Base-by-base conservation (phyloP, 1,140 invertebrate genomes). In the Drosophila ohnishii region DNA sequence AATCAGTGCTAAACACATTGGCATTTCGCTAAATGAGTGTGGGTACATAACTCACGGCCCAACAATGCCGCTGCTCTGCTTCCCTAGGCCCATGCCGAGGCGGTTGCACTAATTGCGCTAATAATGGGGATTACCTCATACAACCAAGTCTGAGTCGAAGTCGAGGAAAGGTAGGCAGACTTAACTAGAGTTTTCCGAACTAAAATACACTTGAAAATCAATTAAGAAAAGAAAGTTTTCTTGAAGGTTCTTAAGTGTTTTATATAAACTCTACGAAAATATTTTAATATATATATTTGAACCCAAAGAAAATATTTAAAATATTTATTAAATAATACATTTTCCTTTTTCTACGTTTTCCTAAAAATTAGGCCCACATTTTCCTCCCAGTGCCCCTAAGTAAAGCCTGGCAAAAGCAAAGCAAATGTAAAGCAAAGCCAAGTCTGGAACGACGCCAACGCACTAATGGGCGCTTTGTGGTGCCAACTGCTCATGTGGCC, bases 91-190 rank as follows among this genome's bases (percentile, higher is more conserved):
- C 66, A 47, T 64, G 75, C 64, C 71, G 62, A 66, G 58, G 42
- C 71, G 62, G 47, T 53, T 79, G 78, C 75, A 73, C 82, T 86
- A 86, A 86, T 86, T 86, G 82, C 82, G 82, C 82, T 87, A 87
- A 88, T 87, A 87, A 87, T 88, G 79, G 84, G 80, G 83, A 82
- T 87, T 87, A 80, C 79, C 83, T 64, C 64, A 78, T 56, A 56
- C 40, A 28, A 22, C 44, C 32, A 25, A 32, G 35, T 34, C 39
- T 25, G 35, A 34, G 39, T 55, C 10, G 5, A 10, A 55, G 34
- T 25, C 34, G 34, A 55, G 51, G 57, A 77, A 77, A 71, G 48
- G 65, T 22, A 67, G 50, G 32, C 40, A 48, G 63, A 57, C 61
- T 55, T 34, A 66, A 55, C 14, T 25, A 3, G 35, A 62, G 47